Evolutionary conservation across 2,888 invertebrate genomes (phyloP), one percentile per base, ranked within the genome.

Genomic region (Lycocerus yunnanus): DNA sequence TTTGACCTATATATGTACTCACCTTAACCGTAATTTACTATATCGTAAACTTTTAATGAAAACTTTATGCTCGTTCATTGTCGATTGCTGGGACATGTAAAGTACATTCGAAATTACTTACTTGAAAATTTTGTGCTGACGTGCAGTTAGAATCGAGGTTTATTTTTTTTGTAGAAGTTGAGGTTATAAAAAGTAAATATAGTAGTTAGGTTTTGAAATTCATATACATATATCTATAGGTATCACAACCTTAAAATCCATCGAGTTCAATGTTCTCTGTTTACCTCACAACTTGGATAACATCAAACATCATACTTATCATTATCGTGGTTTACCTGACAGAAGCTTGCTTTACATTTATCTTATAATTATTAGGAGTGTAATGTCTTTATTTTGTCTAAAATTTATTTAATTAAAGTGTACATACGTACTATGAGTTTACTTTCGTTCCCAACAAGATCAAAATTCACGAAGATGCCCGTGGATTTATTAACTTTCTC

Each of bases 201-300:
- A 60, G 69, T 74, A 74, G 58, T 67, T 74, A 74, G 71, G 15
- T 68, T 58, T 68, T 71, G 71, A 71, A 74, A 71, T 74, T 68
- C 71, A 71, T 66, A 43, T 43, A 43, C 43, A 13, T 43, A 43
- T 71, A 74, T 71, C 71, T 74, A 71, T 68, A 43, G 60, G 69
- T 27, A 27, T 27, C 13, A 43, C n/a, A 43, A 43, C 43, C 69
- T 71, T 75, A 75, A 72, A 73, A 67, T 68, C 67, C 59, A 21
- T 69, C 60, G 75, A 78, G 78, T 78, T 78, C 78, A 78, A 78
- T 73, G 78, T 77, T 77, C 78, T 66, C 74, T 63, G 68, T 71
- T 76, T 77, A 78, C 78, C 78, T 78, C 73, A 76, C 72, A 73
- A 75, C 75, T 72, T 74, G 71, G 63, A 71, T 60, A 68, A 68